Evolutionary conservation across 2,888 invertebrate genomes (phyloP).

Genomic region (Cheilosia variabilis): DNA sequence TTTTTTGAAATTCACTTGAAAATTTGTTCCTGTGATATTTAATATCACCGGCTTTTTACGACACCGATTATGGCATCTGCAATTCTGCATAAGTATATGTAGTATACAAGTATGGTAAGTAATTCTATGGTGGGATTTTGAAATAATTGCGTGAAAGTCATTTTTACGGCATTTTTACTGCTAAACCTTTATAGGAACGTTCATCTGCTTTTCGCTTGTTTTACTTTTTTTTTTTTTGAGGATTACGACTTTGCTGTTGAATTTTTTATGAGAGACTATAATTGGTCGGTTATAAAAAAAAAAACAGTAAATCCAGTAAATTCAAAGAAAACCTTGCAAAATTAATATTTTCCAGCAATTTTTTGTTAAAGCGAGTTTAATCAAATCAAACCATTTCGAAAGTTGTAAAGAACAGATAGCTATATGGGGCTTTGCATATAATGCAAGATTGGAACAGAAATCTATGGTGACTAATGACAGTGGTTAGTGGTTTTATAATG

Average conservation of each 20-base stretch:
- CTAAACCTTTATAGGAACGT: conserved; percentile 20
- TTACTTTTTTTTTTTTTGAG: conserved; percentile 1
- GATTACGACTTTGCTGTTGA: neutral
- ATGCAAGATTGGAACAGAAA: no score
- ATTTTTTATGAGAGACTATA: no score
- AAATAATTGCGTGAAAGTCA: conserved; percentile 58
- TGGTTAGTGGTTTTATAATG: no score
- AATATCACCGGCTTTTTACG: conserved; percentile 55
- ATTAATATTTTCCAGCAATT: no score
- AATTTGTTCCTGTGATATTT: conserved; percentile 52
- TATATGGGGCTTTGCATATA: no score
- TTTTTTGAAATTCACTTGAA: conserved; percentile 37
- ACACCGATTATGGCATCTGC: conserved; percentile 61
- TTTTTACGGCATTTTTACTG: conserved; percentile 57
- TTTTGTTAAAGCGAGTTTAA: no score
- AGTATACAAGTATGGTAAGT: conserved; percentile 5
- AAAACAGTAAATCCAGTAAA: no score
- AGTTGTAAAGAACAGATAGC: no score
- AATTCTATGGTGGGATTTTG: conserved; percentile 49
- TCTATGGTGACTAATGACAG: no score
- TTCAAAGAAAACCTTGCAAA: no score
- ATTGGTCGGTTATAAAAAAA: no score
- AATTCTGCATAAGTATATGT: neutral
- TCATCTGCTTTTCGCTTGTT: conserved; percentile 4
- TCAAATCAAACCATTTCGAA: no score